Percentiles rank a stretch among this genome's conserved stretches.
phyloP scores from a whole-genome alignment of 2,797 vertebrate genomes.

The Ficedula albicollis region DNA sequence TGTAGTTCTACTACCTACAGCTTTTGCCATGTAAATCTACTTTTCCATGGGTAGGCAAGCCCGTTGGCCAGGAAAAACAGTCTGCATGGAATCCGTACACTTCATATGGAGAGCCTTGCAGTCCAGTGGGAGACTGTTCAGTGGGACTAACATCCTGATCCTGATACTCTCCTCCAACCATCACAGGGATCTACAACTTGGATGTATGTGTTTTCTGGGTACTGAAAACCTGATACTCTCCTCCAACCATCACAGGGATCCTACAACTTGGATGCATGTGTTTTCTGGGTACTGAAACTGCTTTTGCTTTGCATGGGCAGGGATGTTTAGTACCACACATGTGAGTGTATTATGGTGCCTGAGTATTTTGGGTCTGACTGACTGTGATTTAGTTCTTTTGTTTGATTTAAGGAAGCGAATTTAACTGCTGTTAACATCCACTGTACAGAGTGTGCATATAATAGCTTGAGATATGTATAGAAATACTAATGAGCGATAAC shows the following conservation, averaged over 20 bases:
- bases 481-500: constrained; percentile 67
- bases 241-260: neutral
- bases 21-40: neutral
- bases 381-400: neutral
- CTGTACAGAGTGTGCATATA: constrained; percentile 60
- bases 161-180: neutral
- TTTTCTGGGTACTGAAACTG: neutral
- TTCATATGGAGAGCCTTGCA: rapidly evolving
- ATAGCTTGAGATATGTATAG: constrained; percentile 58
- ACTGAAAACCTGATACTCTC: no score
- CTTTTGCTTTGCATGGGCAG: constrained; percentile 17
- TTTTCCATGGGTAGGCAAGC: neutral
- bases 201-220: neutral
- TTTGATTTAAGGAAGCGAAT: constrained; percentile 27
- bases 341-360: neutral
- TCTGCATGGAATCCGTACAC: neutral
- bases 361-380: neutral
- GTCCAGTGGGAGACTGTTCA: rapidly evolving
- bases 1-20: neutral
- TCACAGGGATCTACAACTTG: neutral
- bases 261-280: neutral
- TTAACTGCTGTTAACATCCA: constrained; percentile 53
- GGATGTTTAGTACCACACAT: neutral
- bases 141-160: neutral
- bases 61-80: neutral